phyloP scores from a whole-genome alignment of 1,140 invertebrate genomes.

The Drosophila lacteicornis region DNA sequence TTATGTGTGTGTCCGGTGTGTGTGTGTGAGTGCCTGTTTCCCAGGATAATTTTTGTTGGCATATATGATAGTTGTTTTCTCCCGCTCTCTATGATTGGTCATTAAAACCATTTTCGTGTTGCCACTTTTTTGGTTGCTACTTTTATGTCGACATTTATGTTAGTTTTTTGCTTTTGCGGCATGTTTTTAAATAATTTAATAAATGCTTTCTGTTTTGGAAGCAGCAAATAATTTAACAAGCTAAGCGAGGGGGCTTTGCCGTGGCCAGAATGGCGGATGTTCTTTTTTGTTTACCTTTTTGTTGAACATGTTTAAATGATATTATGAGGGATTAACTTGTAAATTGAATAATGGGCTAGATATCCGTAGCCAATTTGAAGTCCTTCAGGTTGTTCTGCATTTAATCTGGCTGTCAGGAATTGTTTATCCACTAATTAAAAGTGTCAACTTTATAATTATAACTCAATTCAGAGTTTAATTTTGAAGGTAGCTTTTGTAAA shows the following conservation, averaged over 20 bases:
- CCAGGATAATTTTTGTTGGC: constrained; percentile 12
- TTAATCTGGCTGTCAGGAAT: constrained; percentile 6
- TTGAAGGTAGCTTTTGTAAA: neutral
- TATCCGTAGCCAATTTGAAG: neutral
- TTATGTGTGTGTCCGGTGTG: constrained; percentile 13
- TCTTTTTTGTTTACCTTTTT: constrained; percentile 5
- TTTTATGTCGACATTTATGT: constrained; percentile 52
- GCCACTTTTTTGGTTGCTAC: constrained; percentile 22
- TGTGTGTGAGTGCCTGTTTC: neutral
- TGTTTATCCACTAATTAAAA: neutral
- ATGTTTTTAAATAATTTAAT: constrained; percentile 61
- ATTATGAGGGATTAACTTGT: constrained; percentile 29
- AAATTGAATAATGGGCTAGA: constrained; percentile 30
- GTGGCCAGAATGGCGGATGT: constrained; percentile 2
- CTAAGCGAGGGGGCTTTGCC: constrained; percentile 14
- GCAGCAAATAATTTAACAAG: constrained; percentile 31
- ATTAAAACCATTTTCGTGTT: constrained; percentile 66
- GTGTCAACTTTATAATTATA: constrained; percentile 9
- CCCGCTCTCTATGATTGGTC: constrained; percentile 37
- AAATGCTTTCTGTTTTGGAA: constrained; percentile 50
- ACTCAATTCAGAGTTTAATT: neutral
- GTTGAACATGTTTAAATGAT: constrained; percentile 30
- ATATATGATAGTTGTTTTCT: constrained; percentile 36
- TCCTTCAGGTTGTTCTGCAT: neutral
- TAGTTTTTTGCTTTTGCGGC: constrained; percentile 26